Base-by-base conservation (phyloP, 2,113 vertebrate genomes). In the Butorides virescens region DNA sequence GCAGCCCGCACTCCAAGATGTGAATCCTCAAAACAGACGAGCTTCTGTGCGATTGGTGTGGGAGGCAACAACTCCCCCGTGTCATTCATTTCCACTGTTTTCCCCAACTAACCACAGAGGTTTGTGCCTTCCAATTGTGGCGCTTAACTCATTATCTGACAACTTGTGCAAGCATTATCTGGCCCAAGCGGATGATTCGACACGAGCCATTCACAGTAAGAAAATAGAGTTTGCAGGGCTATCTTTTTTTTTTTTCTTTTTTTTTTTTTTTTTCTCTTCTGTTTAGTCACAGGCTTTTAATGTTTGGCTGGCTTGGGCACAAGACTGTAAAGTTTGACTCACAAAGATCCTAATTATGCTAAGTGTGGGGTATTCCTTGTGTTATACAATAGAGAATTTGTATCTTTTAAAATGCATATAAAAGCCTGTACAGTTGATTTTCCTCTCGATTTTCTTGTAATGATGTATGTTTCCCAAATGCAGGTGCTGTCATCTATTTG, bases 201-300 rank as follows among this genome's bases (percentile, higher is more conserved):
- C 12, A 4, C 11, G 0, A 55, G 61, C 66, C 65, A 82, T 94
- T 93, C 78, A 79, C 76, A 6, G 44, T 17, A 49, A 92, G 62
- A 92, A 95, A 97, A 88, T 15, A 81, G 56, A 80, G 47, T 70
- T 96, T 89, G 73, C 82, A 26, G 82, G 75, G 27, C 78, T 82
- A 20, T 58, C 23, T 53, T 72, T 71, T 58, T 71, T 76, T 79
- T 18, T 11, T 36, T 74, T 18, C 9, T 36, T 53, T 72, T 71
- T 58, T 74, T 72, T 79, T 18, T 13, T 34, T 53, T 72, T 71
- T 58, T 74, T 76, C 74, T 17, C 10, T 34, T 74, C 56, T 37
- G 27, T 92, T 37, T 91, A 73, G 75, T 78, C 58, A 49, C 37
- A 46, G 58, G 53, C 66, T 90, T 92, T 82, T 88, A 71, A 61